Base-by-base conservation (phyloP, 1,140 invertebrate genomes). In the Drosophila bocqueti region DNA sequence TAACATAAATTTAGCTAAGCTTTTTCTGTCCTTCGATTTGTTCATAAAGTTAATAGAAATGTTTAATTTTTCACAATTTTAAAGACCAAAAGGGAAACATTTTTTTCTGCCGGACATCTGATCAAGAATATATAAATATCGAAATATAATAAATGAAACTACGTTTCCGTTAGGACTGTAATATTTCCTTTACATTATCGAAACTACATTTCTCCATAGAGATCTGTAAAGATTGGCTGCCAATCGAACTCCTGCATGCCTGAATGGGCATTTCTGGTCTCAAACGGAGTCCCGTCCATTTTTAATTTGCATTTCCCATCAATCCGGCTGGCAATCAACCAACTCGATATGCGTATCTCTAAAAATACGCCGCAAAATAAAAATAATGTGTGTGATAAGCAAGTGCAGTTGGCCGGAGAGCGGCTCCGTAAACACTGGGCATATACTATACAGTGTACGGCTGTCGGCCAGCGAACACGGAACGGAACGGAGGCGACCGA, bases 311-410 rank as follows among this genome's bases (percentile, higher is more conserved):
- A 36, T 46, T 76, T 65, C 46, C 55, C 26, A 57, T 59, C 60
- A 40, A 57, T 54, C 67, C 26, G 36, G 43, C 61, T 87, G 79
- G 83, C 83, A 83, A 62, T 54, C 59, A 69, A 85, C 76, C 84
- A 80, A 77, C 58, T 84, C 74, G 55, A 68, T 68, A 71, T 65
- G 59, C 75, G 52, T 61, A 66, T 69, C 74, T 61, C 73, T 77
- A 62, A 68, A 82, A 78, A 83, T 73, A 83, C 47, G 49, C 36
- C 26, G 52, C 46, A 45, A 54, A 40, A 16, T 16, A n/a, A 52
- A 42, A 67, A 66, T 66, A 61, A 43, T 60, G 58, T 85, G 79
- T 85, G 79, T 85, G 83, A 86, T 86, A 83, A 76, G 69, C 71
- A 68, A 87, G 78, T 85, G 83, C 83, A 87, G 52, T 81, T 46